Evolutionary conservation across 2,113 vertebrate genomes (phyloP).

Genomic region (Poeciliopsis retropinna): DNA sequence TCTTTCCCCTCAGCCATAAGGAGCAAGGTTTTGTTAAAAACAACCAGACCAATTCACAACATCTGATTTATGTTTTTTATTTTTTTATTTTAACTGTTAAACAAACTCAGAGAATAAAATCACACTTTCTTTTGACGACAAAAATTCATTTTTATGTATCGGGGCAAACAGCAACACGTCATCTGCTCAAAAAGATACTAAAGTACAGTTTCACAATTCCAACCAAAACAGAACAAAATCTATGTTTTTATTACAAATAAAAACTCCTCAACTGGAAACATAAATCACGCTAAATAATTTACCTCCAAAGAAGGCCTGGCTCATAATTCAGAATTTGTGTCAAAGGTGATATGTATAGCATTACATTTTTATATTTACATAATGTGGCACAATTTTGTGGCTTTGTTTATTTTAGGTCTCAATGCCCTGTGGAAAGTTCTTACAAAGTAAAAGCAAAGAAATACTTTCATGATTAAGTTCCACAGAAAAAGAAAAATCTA

Average conservation of each 20-base stretch:
- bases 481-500: conserved; percentile 26
- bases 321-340: conserved; percentile 10
- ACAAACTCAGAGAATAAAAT: neutral
- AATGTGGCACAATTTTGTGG: conserved; percentile 20
- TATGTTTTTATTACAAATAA: conserved; percentile 45
- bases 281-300: conserved; percentile 43
- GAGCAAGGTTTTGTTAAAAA: neutral
- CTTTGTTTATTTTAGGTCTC: conserved; percentile 36
- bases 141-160: conserved; percentile 1
- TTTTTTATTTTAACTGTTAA: neutral
- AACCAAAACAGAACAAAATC: conserved; percentile 9
- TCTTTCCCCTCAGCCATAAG: neutral
- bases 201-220: conserved; percentile 14
- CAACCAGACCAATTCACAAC: conserved; percentile 1
- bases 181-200: conserved; percentile 1
- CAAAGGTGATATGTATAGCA: conserved; percentile 25
- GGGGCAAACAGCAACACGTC: conserved; percentile 16
- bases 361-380: conserved; percentile 32
- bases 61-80: neutral
- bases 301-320: conserved; percentile 23
- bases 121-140: neutral
- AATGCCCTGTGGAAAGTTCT: conserved; percentile 30
- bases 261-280: conserved; percentile 10
- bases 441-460: conserved; percentile 22
- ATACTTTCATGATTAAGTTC: conserved; percentile 19